Base-by-base conservation (phyloP, 2,888 invertebrate species). In the Salpingus planirostris region DNA sequence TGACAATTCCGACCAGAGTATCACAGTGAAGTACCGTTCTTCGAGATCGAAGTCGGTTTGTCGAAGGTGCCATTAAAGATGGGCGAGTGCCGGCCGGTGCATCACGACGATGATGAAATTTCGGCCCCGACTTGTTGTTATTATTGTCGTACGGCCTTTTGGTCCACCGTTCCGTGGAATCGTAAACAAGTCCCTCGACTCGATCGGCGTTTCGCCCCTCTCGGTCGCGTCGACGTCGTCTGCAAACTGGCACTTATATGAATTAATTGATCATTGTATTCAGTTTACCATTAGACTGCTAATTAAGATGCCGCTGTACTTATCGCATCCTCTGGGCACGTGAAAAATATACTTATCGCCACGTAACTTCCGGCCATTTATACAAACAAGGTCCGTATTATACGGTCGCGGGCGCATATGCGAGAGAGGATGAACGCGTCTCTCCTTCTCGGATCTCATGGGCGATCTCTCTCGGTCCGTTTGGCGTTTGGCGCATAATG, bases 11-110 rank as follows among this genome's bases (percentile, higher is more conserved):
- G 40, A 45, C 32, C 40, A 37, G 36, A 44, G 46, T 43, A 48
- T 48, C 45, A 44, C 44, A 46, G 43, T 48, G 44, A 47, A 48
- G 48, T 50, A 50, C 50, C 50, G 50, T 50, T 50, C 36, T 40
- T 38, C 34, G 38, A 46, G 45, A 46, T 47, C 44, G 42, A 44
- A 49, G 47, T 45, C 34, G 43, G 42, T 42, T 47, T 33, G 5
- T n/a, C 5, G 10, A 39, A 45, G 34, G 42, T 40, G 31, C 40
- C 38, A 41, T 42, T 50, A 48, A 44, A 50, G 47, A 45, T 50
- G 48, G 46, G 47, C 38, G 47, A 46, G 41, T 35, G 40, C 40
- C 43, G n/a, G n/a, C n/a, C n/a, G n/a, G n/a, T n/a, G n/a, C n/a
- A n/a, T n/a, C n/a, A n/a, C n/a, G n/a, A n/a, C n/a, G n/a, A n/a